Evolutionary conservation across 2,113 vertebrate species (phyloP).

Genomic region (Empidonax traillii): DNA sequence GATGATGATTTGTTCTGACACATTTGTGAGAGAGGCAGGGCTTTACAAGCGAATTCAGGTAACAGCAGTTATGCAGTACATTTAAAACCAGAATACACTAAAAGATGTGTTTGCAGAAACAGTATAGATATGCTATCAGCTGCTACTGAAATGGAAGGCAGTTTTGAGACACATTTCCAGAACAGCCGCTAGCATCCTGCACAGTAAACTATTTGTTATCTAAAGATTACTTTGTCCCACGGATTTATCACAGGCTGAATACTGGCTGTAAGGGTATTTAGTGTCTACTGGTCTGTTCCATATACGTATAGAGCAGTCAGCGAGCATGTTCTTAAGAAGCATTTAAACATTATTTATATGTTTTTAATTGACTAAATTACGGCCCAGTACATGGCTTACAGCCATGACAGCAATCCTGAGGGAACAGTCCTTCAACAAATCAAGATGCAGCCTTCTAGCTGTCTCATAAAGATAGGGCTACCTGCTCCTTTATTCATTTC

Average conservation of each 20-base stretch:
- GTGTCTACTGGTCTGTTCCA: background rate
- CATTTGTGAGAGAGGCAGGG: background rate
- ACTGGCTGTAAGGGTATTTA: background rate
- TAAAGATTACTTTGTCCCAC: background rate
- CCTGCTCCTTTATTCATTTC: conserved; percentile 11
- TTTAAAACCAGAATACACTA: background rate
- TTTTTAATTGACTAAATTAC: conserved; percentile 41
- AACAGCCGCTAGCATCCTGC: background rate
- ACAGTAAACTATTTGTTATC: background rate
- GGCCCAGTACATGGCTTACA: background rate
- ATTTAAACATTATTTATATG: conserved; percentile 24
- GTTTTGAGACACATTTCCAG: background rate
- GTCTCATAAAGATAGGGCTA: conserved; percentile 9
- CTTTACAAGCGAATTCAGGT: background rate
- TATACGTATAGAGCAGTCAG: background rate
- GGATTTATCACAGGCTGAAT: background rate
- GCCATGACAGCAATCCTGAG: background rate
- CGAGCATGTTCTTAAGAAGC: background rate
- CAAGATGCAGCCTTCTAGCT: background rate
- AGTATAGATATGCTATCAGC: background rate
- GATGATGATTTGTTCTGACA: background rate
- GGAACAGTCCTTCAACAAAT: conserved; percentile 19
- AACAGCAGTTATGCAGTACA: background rate
- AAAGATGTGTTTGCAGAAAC: background rate
- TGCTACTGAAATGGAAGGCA: background rate